Base-by-base conservation (phyloP, 2,113 vertebrate species). In the Albula glossodonta region DNA sequence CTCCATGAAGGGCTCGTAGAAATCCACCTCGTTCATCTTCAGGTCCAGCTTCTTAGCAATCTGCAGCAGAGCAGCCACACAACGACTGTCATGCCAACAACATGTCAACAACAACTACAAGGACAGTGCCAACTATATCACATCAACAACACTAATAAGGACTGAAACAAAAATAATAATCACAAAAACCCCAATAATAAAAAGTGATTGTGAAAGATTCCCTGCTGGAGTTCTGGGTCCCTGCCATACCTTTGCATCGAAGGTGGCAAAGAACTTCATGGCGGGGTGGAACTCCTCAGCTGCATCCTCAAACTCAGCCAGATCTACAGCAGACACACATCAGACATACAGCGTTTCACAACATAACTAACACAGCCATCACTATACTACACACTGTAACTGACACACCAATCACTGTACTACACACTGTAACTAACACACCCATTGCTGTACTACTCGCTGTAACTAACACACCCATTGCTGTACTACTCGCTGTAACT, bases 231-330 rank as follows among this genome's bases (percentile, higher is more conserved):
- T 19, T 8, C 15, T 48, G 48, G 52, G 66, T 19, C 15, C 22
- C 0, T 5, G 0, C 49, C 78, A n/a, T 90, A 97, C 97, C 96
- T 97, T 97, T 91, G 95, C 89, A 87, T 98, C 96, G 51, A 97
- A 98, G 57, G 97, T 99, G 85, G 96, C 97, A 22, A 94, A 99
- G 94, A 98, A 99, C 74, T 96, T 96, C 89, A 99, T 94, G 87
- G 97, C 97, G 12, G 98, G 98, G 66, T 98, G 98, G 83, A 98
- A 98, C 86, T 97, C 97, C 85, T 97, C 97, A 0, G 98, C 97
- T 0, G 98, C 97, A 0, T 97, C 96, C n/a, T 96, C 94, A 0
- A 88, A 99, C 88, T 97, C 97, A 22, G 96, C 96, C 92, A 94
- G 98, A 90, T 97, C 97, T 98, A 92, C 7, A 70, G 66, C 49